A percentile compares a stretch with the other conserved stretches of the same genome.
These are phyloP conservation scores for Amphiprion ocellaris DNA, from an alignment of 2,113 vertebrate species.

Conservation along the genomic window DNA sequence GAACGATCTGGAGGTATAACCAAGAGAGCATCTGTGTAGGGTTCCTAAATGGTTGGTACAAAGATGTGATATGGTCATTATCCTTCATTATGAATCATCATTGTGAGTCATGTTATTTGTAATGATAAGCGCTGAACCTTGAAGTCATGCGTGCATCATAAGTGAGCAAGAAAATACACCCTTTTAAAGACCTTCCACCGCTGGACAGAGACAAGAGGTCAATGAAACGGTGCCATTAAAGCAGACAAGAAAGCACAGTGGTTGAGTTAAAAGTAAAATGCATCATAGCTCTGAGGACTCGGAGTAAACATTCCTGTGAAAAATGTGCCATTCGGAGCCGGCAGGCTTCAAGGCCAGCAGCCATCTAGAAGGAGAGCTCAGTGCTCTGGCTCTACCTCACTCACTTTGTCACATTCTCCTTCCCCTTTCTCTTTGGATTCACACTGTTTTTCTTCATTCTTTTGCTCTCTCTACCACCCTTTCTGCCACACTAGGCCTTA, in stretches of 20 bases:
- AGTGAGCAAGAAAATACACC: slow-evolving; percentile 6
- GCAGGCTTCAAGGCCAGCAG: slow-evolving; percentile 69
- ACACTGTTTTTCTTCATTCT: slow-evolving; percentile 33
- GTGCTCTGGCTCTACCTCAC: slow-evolving; percentile 63
- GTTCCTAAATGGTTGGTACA: slow-evolving; percentile 5
- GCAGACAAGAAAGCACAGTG: slow-evolving; percentile 22
- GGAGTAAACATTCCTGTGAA: slow-evolving; percentile 52
- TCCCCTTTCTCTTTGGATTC: slow-evolving; percentile 23
- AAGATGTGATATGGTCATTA: slow-evolving; percentile 27
- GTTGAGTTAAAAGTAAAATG: slow-evolving; percentile 39
- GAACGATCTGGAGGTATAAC: not conserved
- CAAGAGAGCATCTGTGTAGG: not conserved
- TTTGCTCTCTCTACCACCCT: slow-evolving; percentile 24
- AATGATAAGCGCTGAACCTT: slow-evolving; percentile 10
- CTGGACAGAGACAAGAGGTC: slow-evolving; percentile 34
- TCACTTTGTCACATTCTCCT: slow-evolving; percentile 58
- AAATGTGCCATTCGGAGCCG: slow-evolving; percentile 68
- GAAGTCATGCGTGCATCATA: slow-evolving; percentile 18
- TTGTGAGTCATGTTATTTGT: slow-evolving; percentile 42
- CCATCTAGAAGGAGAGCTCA: slow-evolving; percentile 50
- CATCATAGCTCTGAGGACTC: slow-evolving; percentile 52
- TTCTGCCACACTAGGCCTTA: slow-evolving; percentile 26
- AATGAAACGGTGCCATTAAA: slow-evolving; percentile 36
- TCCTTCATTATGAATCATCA: slow-evolving; percentile 45
- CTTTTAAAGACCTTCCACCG: not conserved